Conservation (phyloP, 1,140 invertebrate species). For the Conus ventricosus region DNA sequence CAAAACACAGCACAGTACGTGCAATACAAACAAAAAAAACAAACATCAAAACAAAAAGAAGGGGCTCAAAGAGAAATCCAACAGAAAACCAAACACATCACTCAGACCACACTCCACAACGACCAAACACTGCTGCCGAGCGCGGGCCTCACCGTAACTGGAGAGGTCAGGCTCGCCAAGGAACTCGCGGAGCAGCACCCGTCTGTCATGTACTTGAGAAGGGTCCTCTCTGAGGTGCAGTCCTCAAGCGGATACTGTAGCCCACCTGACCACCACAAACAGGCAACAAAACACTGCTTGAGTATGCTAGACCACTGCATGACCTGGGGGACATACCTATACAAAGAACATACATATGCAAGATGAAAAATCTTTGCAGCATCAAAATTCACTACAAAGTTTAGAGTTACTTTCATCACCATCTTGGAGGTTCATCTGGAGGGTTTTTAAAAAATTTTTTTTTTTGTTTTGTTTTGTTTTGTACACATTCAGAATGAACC, state of each 20-base stretch:
- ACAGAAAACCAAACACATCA: neutral
- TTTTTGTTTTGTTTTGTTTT: no score
- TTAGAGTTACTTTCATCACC: no score
- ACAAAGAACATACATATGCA: no score
- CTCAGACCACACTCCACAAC: no score
- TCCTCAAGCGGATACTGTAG: slow-evolving; percentile 87
- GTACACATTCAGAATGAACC: no score
- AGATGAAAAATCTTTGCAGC: no score
- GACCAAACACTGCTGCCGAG: no score
- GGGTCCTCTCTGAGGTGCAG: slow-evolving; percentile 83
- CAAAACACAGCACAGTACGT: no score
- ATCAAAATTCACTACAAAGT: no score
- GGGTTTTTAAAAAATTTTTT: no score
- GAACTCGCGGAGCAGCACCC: slow-evolving; percentile 98
- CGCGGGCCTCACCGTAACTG: slow-evolving; percentile 81
- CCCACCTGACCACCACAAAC: slow-evolving; percentile 79
- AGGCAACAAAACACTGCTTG: neutral
- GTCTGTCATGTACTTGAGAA: slow-evolving; percentile 99
- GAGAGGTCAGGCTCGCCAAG: slow-evolving; percentile 94
- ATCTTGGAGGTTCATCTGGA: no score
- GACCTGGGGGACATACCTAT: no score
- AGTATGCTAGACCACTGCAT: slow-evolving; percentile 16
- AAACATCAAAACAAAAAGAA: neutral
- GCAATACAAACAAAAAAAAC: neutral
- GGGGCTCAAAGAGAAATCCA: neutral